These are phyloP conservation scores for Anorthoa munda DNA, from an alignment of 2,888 invertebrate genomes.

Conservation along the genomic window DNA sequence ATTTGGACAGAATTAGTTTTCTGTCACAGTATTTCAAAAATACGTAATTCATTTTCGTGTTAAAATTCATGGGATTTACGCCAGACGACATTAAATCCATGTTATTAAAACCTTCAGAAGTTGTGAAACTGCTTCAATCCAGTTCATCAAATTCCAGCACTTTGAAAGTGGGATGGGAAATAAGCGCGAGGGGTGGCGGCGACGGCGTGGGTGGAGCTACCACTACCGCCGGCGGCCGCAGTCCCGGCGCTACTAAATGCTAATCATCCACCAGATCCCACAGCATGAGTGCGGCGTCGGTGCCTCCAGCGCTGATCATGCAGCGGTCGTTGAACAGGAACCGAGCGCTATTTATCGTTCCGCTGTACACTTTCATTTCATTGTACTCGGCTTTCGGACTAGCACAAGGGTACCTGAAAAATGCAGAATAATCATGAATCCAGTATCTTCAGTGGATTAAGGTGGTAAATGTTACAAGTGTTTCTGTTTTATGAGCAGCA, in stretches of 20 bases:
- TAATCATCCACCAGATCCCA: slow-evolving; percentile 97
- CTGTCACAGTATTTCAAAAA: slow-evolving; percentile 23
- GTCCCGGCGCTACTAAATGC: slow-evolving; percentile 83
- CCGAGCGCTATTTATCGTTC: slow-evolving; percentile 94
- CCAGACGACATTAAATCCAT: slow-evolving; percentile 25
- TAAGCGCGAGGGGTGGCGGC: slow-evolving; percentile 80
- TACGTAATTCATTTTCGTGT: slow-evolving; percentile 9
- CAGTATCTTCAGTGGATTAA: neutral
- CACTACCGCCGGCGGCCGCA: slow-evolving; percentile 81
- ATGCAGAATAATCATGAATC: neutral
- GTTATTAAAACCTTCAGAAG: slow-evolving; percentile 36
- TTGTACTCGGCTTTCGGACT: slow-evolving; percentile 96
- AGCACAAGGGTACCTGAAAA: slow-evolving; percentile 95
- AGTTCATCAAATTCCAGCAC: slow-evolving; percentile 86
- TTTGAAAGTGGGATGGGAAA: slow-evolving; percentile 79
- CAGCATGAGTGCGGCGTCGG: slow-evolving; percentile 97
- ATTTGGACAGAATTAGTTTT: slow-evolving; percentile 17
- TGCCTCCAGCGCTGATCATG: slow-evolving; percentile 96
- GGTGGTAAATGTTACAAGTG: neutral
- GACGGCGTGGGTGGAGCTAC: slow-evolving; percentile 86
- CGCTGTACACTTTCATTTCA: slow-evolving; percentile 97
- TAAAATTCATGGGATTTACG: slow-evolving; percentile 21
- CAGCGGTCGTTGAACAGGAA: slow-evolving; percentile 97
- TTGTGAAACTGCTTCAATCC: slow-evolving; percentile 77
- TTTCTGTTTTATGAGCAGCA: neutral